Percentiles rank a stretch among this genome's conserved stretches.
Conservation (phyloP, 2,113 vertebrate genomes). For the Eurystomus gularis region DNA sequence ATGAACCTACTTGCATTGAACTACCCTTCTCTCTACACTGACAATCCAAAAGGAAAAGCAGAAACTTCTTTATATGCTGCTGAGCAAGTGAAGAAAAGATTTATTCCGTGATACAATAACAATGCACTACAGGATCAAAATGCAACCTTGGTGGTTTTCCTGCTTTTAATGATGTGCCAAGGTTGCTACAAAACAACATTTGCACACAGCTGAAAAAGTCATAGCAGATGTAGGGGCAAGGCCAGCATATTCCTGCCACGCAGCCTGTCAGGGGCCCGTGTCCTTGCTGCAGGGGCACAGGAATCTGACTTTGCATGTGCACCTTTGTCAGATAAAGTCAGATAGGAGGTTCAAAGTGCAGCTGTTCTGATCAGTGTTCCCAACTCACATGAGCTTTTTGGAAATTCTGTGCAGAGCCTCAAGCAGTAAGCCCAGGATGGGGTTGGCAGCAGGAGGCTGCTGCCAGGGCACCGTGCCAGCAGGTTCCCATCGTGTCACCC, state of each 20-base stretch:
- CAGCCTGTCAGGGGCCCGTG: rapidly evolving
- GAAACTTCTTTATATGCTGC: not conserved
- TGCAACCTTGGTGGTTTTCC: not conserved
- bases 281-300: rapidly evolving
- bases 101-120: not conserved
- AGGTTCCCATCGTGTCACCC: not conserved
- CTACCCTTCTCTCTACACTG: not conserved
- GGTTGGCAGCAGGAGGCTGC: not conserved
- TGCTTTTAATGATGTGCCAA: not conserved
- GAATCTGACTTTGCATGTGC: not conserved
- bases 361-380: not conserved
- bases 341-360: not conserved
- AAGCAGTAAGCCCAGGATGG: rapidly evolving
- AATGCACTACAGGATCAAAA: not conserved
- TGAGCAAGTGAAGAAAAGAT: not conserved
- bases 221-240: not conserved
- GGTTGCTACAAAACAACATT: not conserved
- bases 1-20: not conserved
- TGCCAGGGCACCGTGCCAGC: not conserved
- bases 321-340: not conserved
- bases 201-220: not conserved
- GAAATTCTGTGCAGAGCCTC: rapidly evolving
- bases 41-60: not conserved
- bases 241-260: not conserved
- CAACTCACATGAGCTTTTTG: not conserved